These are phyloP conservation scores for Chionoecetes opilio DNA, from an alignment of 1,140 invertebrate genomes.

Conservation along the genomic window DNA sequence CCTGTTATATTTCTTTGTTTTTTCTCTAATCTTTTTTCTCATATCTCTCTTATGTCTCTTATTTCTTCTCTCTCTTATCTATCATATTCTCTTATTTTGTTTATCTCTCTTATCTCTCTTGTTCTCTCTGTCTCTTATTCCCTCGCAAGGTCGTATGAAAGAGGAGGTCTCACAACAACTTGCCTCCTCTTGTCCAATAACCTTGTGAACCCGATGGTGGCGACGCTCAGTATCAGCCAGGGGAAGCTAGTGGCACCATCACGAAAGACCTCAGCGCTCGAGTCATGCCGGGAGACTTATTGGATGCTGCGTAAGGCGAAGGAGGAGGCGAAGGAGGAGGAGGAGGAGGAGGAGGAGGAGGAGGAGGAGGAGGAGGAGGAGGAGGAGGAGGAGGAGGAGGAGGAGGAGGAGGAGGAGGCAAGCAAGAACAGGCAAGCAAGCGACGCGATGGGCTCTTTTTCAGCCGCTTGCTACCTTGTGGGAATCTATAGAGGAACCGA, in stretches of 20 bases:
- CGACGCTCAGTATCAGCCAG: background rate
- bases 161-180: conserved; percentile 22
- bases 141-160: background rate
- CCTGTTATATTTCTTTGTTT: too few relatives aligned
- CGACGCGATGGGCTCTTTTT: background rate
- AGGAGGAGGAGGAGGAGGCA: background rate
- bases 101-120: background rate
- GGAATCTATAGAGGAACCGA: too few relatives aligned
- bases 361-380: background rate
- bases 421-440: background rate
- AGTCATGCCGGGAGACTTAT: conserved; percentile 15
- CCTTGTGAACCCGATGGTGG: background rate
- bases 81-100: conserved; percentile 13
- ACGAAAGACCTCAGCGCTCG: background rate
- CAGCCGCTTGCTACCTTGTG: background rate
- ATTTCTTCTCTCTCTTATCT: conserved; percentile 15
- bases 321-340: too few relatives aligned
- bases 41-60: background rate
- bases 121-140: conserved; percentile 36
- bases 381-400: background rate
- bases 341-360: background rate
- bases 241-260: background rate
- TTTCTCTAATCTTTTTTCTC: background rate
- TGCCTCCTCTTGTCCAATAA: background rate
- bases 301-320: conserved; percentile 1